phyloP scores from a whole-genome alignment of 2,113 vertebrate species.

The Ammodytes marinus region DNA sequence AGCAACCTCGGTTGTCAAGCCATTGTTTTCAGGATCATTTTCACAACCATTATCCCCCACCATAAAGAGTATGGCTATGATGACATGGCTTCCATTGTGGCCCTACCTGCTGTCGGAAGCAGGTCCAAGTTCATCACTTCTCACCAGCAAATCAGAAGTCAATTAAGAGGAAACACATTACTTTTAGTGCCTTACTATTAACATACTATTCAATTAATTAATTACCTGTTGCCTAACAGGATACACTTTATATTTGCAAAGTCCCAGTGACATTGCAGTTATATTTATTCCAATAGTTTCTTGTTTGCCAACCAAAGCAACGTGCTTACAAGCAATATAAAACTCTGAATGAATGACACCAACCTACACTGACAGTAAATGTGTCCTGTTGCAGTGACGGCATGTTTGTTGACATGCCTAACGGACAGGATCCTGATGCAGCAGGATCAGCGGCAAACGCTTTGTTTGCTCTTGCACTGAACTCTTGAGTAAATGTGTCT shows the following conservation, averaged over 20 bases:
- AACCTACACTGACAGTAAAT: conserved; percentile 26
- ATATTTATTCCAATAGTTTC: conserved; percentile 39
- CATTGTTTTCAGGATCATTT: conserved; percentile 74
- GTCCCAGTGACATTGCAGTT: background rate
- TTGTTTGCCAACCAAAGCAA: conserved; percentile 57
- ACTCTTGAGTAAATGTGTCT: conserved; percentile 75
- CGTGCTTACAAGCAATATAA: conserved; percentile 5
- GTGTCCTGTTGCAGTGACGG: conserved; percentile 64
- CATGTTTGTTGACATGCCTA: conserved; percentile 83
- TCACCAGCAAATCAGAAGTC: conserved; percentile 3
- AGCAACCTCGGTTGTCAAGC: conserved; percentile 59
- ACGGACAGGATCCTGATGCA: conserved; percentile 87
- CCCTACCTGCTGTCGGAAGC: conserved; percentile 58
- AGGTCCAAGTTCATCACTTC: conserved; percentile 33
- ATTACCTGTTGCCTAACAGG: conserved; percentile 43
- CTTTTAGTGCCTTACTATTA: conserved; percentile 10
- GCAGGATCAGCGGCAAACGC: conserved; percentile 80
- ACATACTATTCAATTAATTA: conserved; percentile 24
- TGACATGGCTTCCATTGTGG: conserved; percentile 64
- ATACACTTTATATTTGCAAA: conserved; percentile 43
- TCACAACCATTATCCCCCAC: conserved; percentile 68
- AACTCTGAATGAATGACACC: conserved; percentile 29
- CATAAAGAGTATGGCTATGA: conserved; percentile 74
- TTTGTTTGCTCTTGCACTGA: conserved; percentile 84
- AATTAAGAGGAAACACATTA: background rate